phyloP scores from a whole-genome alignment of 2,888 invertebrate species.

The Archips xylosteana region DNA sequence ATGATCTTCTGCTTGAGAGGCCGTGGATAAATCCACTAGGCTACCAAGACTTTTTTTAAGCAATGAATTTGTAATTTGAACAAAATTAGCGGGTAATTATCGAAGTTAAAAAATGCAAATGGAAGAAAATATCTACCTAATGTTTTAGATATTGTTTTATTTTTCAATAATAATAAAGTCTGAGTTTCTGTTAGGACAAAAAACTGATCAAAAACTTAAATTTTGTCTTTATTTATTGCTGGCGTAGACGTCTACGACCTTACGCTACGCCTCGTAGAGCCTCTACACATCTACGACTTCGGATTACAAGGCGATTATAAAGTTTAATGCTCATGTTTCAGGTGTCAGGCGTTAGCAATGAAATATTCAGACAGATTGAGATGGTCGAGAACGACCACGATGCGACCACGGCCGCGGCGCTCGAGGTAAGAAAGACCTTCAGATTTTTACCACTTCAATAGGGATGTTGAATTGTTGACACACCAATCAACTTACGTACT shows the following conservation, averaged over 20 bases:
- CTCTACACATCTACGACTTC: conserved; percentile 14
- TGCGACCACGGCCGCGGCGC: conserved; percentile 95
- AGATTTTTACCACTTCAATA: too few species aligned
- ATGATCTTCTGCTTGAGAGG: too few species aligned
- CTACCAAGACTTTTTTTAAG: too few species aligned
- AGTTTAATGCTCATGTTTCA: conserved; percentile 60
- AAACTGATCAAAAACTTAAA: not conserved
- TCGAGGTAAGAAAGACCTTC: conserved; percentile 86
- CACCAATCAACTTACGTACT: too few species aligned
- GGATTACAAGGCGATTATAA: conserved; percentile 7
- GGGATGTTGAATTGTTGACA: too few species aligned
- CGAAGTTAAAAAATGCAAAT: too few species aligned
- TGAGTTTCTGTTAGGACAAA: not conserved
- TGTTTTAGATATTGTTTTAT: too few species aligned
- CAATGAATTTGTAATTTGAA: too few species aligned
- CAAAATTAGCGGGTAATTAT: too few species aligned
- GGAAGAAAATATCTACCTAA: too few species aligned
- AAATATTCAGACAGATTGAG: conserved; percentile 98
- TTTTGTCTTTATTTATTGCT: not conserved
- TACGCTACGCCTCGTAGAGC: conserved; percentile 28
- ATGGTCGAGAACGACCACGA: conserved; percentile 98
- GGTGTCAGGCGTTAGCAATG: conserved; percentile 98
- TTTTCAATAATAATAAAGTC: too few species aligned
- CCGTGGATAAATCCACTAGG: too few species aligned
- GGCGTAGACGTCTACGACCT: not conserved